Percentiles rank a stretch among this genome's conserved stretches.
These are phyloP conservation scores for Polyergus mexicanus DNA, from an alignment of 1,140 invertebrate species.

Conservation along the genomic window DNA sequence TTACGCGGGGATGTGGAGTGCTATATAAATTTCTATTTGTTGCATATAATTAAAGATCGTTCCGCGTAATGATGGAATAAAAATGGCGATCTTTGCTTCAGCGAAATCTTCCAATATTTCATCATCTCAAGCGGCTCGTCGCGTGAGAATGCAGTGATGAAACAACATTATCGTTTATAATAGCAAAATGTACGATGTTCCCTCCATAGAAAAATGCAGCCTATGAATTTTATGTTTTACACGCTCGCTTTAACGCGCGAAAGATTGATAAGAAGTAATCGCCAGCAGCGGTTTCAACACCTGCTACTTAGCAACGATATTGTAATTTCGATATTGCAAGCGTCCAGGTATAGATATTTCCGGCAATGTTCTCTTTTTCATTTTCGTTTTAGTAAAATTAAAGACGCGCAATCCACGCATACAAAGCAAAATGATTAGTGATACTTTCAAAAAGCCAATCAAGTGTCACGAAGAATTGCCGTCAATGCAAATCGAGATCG, in stretches of 20 bases:
- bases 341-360: neutral
- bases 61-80: neutral
- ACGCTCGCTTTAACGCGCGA: neutral
- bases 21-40: conserved; percentile 14
- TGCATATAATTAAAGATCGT: neutral
- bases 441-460: conserved; percentile 11
- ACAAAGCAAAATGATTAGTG: neutral
- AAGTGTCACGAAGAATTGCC: conserved; percentile 4
- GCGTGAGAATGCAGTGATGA: conserved; percentile 39
- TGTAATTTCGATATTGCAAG: conserved; percentile 8
- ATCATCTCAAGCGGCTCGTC: conserved; percentile 30
- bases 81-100: conserved; percentile 40
- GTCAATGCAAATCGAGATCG: conserved; percentile 9
- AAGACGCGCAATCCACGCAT: neutral
- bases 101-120: conserved; percentile 45
- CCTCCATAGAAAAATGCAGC: conserved; percentile 22
- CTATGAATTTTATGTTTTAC: conserved; percentile 5
- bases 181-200: conserved; percentile 4
- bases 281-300: conserved; percentile 5
- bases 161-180: conserved; percentile 37
- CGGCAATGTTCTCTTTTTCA: neutral
- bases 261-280: conserved; percentile 15
- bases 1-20: neutral
- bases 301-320: neutral
- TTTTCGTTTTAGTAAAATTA: neutral